Evolutionary conservation across 2,113 vertebrate genomes (phyloP), one percentile per base, ranked within the genome.

Genomic region (Megatriorchis doriae): DNA sequence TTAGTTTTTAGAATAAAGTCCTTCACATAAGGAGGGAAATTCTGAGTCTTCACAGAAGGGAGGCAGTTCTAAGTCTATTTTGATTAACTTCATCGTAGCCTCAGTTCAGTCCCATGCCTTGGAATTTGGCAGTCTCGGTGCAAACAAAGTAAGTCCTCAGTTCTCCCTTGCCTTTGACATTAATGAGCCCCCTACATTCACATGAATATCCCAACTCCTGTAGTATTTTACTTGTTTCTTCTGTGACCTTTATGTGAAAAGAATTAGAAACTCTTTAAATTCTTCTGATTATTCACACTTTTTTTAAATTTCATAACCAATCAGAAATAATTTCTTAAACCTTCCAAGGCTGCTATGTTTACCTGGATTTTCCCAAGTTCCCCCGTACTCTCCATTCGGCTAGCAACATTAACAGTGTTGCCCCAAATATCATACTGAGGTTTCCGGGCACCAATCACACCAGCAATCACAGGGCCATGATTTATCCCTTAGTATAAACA

Each of bases 401-500:
- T 99, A 31, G 99, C 99, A 3, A 99, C 99, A 3, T 99, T 99
- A 11, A 99, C 99, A 0, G 99, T 99, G 97, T 99, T 99, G 38
- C 99, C 99, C 99, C 99, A 99, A 21, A 99, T 99, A 84, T 99
- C 99, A 2, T 99, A 99, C 96, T 99, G 99, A 38, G 99, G 99
- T 43, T 99, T 99, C 45, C 99, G 98, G n/a, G 99, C 99, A 32
- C 99, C 99, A 3, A 99, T 99, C 81, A 99, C 99, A 18, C 99
- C 99, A 9, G 99, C 99, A 25, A 99, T 99, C 80, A 99, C 99
- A 2, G 99, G 99, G 55, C 99, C 99, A 0, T 99, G 98, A 93
- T 99, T 99, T 90, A 99, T 99, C 23, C 99, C 99, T 99, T 61
- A 22, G 94, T 9, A 59, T 4, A 78, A 63, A 93, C 58, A 94